Evolutionary conservation across 1,140 invertebrate genomes (phyloP).

Genomic region (Lutraria rhynchaena): DNA sequence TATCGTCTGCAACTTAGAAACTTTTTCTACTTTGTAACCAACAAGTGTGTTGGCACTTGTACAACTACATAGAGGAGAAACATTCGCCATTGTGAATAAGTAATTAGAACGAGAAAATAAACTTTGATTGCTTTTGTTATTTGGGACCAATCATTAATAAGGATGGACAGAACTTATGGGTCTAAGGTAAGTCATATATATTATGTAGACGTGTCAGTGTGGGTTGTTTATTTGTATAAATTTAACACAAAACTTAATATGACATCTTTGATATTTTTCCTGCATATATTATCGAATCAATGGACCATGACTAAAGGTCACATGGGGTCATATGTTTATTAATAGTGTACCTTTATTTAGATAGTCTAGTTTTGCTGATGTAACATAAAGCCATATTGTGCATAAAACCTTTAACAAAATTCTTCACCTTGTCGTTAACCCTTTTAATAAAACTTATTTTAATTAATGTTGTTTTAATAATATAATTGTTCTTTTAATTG

Average conservation of each 20-base stretch:
- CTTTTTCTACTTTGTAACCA: conserved; percentile 14
- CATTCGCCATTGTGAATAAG: conserved; percentile 1
- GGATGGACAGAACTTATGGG: conserved; percentile 19
- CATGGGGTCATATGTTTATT: neutral
- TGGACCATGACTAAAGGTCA: neutral
- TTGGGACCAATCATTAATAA: conserved; percentile 21
- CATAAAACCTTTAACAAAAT: neutral
- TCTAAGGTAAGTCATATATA: conserved; percentile 37
- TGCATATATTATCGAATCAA: conserved; percentile 23
- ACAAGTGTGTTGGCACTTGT: conserved; percentile 33
- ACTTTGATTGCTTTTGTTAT: conserved; percentile 2
- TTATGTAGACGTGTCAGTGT: conserved; percentile 27
- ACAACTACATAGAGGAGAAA: conserved; percentile 19
- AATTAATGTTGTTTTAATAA: neutral
- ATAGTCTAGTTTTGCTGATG: conserved; percentile 5
- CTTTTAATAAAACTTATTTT: neutral
- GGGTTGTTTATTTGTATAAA: neutral
- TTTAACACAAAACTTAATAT: neutral
- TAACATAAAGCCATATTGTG: conserved; percentile 4
- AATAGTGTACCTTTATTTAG: conserved; percentile 31
- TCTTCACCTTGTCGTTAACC: conserved; percentile 1
- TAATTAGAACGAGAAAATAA: conserved; percentile 8
- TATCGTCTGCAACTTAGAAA: conserved; percentile 39
- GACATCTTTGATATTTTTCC: neutral
- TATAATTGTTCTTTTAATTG: neutral